These are phyloP conservation scores for Epinephelus cyanopodus DNA, from an alignment of 2,113 vertebrate species.

Conservation along the genomic window DNA sequence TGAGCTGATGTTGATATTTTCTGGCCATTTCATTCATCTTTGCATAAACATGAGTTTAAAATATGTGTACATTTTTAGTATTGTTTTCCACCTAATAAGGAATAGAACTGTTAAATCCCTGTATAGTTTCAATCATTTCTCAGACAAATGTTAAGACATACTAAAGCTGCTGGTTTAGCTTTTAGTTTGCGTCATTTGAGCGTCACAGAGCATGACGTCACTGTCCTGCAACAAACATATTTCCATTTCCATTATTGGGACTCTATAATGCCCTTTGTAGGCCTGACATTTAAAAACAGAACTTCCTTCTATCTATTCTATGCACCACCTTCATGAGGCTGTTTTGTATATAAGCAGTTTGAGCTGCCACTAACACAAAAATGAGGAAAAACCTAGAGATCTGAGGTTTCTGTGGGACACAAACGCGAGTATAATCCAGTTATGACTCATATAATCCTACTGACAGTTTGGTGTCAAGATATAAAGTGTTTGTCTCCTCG, in stretches of 20 bases:
- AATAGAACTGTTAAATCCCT: background rate
- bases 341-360: background rate
- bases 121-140: background rate
- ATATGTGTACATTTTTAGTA: too few relatives aligned
- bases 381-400: background rate
- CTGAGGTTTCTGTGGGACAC: slow-evolving; percentile 28
- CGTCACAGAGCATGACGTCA: slow-evolving; percentile 14
- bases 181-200: slow-evolving; percentile 29
- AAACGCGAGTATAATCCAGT: slow-evolving; percentile 36
- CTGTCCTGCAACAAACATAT: background rate
- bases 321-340: background rate
- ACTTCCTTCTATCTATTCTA: background rate
- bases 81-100: too few relatives aligned
- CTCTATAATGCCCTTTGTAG: background rate
- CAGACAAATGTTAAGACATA: background rate
- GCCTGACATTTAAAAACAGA: background rate
- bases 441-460: slow-evolving; percentile 50
- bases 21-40: too few relatives aligned
- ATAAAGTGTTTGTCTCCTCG: slow-evolving; percentile 15
- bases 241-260: background rate
- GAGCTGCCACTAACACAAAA: background rate
- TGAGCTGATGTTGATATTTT: too few relatives aligned
- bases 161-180: background rate
- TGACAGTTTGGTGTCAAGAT: slow-evolving; percentile 65
- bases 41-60: too few relatives aligned